phyloP scores from a whole-genome alignment of 2,888 invertebrate species.

The Ischnura elegans region DNA sequence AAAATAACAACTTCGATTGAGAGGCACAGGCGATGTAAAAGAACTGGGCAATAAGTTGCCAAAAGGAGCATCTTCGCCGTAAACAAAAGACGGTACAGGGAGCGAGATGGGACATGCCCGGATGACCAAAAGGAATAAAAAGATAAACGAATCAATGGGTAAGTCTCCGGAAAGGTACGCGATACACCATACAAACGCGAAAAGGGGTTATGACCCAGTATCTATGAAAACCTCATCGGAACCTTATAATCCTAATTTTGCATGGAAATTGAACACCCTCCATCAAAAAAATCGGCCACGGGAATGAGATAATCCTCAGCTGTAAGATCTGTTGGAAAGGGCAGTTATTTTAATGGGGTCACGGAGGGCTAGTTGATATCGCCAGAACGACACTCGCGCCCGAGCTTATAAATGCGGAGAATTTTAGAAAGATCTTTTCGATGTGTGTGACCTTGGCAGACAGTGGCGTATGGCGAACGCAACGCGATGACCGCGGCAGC shows the following conservation, averaged over 20 bases:
- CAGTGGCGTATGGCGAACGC: background rate
- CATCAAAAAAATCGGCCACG: background rate
- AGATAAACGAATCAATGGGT: too few species aligned
- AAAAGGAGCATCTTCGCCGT: too few species aligned
- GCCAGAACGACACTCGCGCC: constrained; percentile 28
- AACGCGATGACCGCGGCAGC: background rate
- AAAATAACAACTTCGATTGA: too few species aligned
- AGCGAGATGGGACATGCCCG: too few species aligned
- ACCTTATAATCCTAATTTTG: background rate
- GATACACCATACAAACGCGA: background rate
- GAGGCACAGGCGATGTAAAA: too few species aligned
- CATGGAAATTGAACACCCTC: background rate
- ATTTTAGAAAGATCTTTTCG: constrained; percentile 52
- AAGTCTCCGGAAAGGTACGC: too few species aligned
- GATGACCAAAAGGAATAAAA: too few species aligned
- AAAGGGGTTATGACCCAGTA: background rate
- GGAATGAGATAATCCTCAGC: background rate
- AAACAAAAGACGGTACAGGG: too few species aligned
- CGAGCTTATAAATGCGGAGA: constrained; percentile 50
- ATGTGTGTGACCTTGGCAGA: constrained; percentile 26
- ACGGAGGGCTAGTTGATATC: constrained; percentile 54
- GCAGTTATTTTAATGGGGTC: constrained; percentile 52
- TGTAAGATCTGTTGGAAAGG: background rate
- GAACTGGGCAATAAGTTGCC: too few species aligned
- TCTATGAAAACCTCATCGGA: background rate